Evolutionary conservation across 2,888 invertebrate genomes (phyloP).

Genomic region (Anoplius nigerrimus): DNA sequence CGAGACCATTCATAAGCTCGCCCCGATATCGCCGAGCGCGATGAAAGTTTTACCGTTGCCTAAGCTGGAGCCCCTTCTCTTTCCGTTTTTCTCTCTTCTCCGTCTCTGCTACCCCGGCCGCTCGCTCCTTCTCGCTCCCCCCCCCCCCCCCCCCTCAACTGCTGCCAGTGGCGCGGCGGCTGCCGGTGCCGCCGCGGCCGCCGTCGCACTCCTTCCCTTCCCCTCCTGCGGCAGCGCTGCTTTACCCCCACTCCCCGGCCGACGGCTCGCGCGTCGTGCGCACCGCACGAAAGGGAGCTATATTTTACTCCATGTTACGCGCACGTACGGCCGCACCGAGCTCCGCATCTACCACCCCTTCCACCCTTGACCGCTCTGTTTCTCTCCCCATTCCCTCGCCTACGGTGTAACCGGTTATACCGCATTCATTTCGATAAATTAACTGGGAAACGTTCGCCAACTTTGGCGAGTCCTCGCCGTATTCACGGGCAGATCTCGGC

Average conservation of each 20-base stretch:
- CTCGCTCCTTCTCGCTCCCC: background rate
- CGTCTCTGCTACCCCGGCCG: background rate
- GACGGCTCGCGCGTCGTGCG: background rate
- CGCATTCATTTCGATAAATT: constrained; percentile 53
- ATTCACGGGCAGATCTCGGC: no score
- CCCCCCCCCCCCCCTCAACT: no score
- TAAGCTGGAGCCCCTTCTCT: background rate
- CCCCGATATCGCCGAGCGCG: constrained; percentile 43
- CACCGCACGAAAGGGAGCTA: background rate
- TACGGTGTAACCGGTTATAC: constrained; percentile 41
- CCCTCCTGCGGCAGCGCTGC: no score
- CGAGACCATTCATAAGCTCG: constrained; percentile 52
- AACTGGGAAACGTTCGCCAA: constrained; percentile 37
- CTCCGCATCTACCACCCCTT: background rate
- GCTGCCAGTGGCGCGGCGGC: no score
- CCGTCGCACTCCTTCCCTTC: no score
- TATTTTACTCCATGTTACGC: constrained; percentile 1
- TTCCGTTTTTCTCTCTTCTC: constrained; percentile 7
- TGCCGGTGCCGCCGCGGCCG: no score
- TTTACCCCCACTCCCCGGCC: no score
- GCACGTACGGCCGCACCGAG: background rate
- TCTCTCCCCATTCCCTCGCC: constrained; percentile 7
- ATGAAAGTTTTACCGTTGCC: constrained; percentile 39
- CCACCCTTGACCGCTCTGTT: constrained; percentile 4
- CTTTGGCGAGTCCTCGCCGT: constrained; percentile 27